Conservation (phyloP, 2,888 invertebrate species). For the Drosophila colorata region DNA sequence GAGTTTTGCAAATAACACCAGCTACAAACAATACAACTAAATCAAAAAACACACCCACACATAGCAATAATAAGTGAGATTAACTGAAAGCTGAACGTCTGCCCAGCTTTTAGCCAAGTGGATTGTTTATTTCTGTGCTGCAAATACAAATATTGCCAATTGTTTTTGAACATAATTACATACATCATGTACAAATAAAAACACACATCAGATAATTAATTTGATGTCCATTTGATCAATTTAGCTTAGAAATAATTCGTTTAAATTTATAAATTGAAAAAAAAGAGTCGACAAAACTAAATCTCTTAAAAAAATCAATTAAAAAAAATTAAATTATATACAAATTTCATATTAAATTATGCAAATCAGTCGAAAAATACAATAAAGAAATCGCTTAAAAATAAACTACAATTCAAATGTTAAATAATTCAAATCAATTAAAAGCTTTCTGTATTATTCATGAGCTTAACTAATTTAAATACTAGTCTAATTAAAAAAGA, state of each 20-base stretch:
- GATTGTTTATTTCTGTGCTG: not conserved
- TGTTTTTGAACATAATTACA: not conserved
- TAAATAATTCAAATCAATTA: not conserved
- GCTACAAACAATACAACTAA: not conserved
- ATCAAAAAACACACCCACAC: not conserved
- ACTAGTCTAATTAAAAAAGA: not conserved
- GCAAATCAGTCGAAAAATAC: not conserved
- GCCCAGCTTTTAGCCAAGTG: not conserved
- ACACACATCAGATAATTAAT: too few relatives aligned
- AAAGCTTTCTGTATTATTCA: not conserved
- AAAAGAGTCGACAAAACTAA: too few relatives aligned
- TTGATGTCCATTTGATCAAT: too few relatives aligned
- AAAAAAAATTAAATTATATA: not conserved
- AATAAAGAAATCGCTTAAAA: not conserved
- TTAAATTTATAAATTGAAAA: too few relatives aligned
- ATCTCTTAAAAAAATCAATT: too few relatives aligned
- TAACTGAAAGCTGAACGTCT: conserved; percentile 1
- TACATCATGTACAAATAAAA: not conserved
- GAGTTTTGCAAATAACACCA: conserved; percentile 2
- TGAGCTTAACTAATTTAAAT: not conserved
- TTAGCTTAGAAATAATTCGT: too few relatives aligned
- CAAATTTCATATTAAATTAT: not conserved
- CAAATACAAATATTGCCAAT: not conserved
- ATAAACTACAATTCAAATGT: too few relatives aligned
- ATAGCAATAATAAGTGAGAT: conserved; percentile 1